Conservation (phyloP, 1,140 invertebrate genomes). For the Colletes latitarsis region DNA sequence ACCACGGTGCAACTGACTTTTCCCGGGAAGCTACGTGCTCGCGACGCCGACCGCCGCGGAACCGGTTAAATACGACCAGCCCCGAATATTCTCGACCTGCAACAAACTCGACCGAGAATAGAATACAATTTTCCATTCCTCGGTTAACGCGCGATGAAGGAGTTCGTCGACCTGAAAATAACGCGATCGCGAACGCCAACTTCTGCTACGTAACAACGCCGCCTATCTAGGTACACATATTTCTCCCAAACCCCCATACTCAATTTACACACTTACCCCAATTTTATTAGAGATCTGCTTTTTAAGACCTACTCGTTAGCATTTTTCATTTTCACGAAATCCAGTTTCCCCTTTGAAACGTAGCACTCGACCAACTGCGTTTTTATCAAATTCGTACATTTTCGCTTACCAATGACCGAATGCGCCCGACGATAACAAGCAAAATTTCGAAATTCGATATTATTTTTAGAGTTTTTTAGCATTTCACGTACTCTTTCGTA, state of each 20-base stretch:
- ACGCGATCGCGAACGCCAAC: not conserved
- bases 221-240: too few species aligned
- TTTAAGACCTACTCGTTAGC: too few species aligned
- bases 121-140: not conserved
- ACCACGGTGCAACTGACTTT: constrained; percentile 22
- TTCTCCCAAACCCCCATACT: too few species aligned
- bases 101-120: not conserved
- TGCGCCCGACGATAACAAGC: not conserved
- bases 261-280: too few species aligned
- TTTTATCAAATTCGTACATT: not conserved
- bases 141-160: not conserved
- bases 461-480: too few species aligned
- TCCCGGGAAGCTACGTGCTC: not conserved
- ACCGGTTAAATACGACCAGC: not conserved
- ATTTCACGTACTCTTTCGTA: too few species aligned
- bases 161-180: not conserved
- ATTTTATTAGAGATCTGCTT: too few species aligned
- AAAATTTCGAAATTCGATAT: too few species aligned
- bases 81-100: not conserved
- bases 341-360: not conserved
- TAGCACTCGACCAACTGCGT: not conserved
- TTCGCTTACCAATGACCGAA: not conserved
- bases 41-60: too few species aligned
- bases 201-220: too few species aligned
- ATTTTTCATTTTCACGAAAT: too few species aligned